phyloP scores from a whole-genome alignment of 2,797 vertebrate species.

The Oreonectes daqikongensis region DNA sequence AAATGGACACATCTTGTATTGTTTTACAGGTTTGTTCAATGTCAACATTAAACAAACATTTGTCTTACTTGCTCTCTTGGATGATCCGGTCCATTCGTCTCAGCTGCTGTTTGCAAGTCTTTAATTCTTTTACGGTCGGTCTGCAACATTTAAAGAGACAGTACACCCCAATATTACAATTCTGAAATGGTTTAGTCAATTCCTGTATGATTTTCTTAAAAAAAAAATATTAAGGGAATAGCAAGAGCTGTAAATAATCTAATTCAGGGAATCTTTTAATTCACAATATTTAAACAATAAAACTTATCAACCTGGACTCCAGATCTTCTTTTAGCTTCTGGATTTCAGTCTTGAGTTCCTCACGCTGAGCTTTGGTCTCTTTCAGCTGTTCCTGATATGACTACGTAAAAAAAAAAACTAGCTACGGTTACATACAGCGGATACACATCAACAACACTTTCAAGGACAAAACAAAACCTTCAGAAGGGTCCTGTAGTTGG shows the following conservation, averaged over 20 bases:
- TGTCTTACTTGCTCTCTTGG: slow-evolving; percentile 67
- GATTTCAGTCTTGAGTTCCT: slow-evolving; percentile 78
- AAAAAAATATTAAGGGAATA: no score
- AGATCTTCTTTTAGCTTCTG: slow-evolving; percentile 77
- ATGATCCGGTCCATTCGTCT: slow-evolving; percentile 77
- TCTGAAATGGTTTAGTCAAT: background rate
- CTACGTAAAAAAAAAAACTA: slow-evolving; percentile 64
- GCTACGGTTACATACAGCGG: background rate
- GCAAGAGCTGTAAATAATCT: no score
- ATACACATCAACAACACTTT: background rate
- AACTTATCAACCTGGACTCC: slow-evolving; percentile 85
- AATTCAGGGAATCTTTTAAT: no score
- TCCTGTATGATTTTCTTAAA: no score
- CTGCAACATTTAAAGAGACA: slow-evolving; percentile 60
- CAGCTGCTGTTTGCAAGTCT: slow-evolving; percentile 82
- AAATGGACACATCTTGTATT: background rate
- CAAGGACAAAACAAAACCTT: slow-evolving; percentile 67
- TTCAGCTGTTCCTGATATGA: slow-evolving; percentile 82
- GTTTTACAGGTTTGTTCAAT: background rate
- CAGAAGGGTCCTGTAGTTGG: slow-evolving; percentile 78
- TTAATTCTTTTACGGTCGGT: slow-evolving; percentile 79
- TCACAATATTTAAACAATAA: no score
- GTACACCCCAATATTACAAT: background rate
- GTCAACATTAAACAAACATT: background rate
- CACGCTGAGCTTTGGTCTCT: slow-evolving; percentile 74